phyloP scores from a whole-genome alignment of 2,888 invertebrate species.

The Chromoteleia sp. region DNA sequence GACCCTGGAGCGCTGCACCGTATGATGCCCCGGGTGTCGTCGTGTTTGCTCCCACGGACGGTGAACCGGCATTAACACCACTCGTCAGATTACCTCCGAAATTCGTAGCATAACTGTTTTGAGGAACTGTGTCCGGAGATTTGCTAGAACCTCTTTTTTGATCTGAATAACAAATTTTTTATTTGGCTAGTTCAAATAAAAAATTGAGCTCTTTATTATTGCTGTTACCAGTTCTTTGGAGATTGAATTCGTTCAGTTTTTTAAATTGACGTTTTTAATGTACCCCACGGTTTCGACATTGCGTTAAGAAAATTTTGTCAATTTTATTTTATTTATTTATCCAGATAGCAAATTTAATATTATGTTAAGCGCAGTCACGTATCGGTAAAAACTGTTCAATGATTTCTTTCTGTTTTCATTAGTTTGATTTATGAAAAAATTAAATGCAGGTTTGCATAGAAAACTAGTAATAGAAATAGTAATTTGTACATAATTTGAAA shows the following conservation, averaged over 20 bases:
- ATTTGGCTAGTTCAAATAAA: slow-evolving; percentile 58
- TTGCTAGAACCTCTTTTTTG: slow-evolving; percentile 90
- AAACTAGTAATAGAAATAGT: no score
- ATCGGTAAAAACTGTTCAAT: slow-evolving; percentile 30
- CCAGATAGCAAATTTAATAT: slow-evolving; percentile 41
- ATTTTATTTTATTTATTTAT: slow-evolving; percentile 27
- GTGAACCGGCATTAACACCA: slow-evolving; percentile 63
- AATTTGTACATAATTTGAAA: slow-evolving; percentile 11
- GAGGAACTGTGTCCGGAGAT: slow-evolving; percentile 89
- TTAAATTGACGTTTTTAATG: slow-evolving; percentile 32
- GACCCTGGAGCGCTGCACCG: slow-evolving; percentile 85
- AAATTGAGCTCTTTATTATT: slow-evolving; percentile 32
- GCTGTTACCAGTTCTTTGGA: slow-evolving; percentile 60
- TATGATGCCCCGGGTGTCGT: slow-evolving; percentile 49
- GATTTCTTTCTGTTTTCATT: background rate
- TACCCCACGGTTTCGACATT: slow-evolving; percentile 41
- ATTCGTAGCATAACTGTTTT: slow-evolving; percentile 93
- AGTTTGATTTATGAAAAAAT: slow-evolving; percentile 5
- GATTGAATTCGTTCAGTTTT: slow-evolving; percentile 40
- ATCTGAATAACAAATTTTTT: slow-evolving; percentile 85
- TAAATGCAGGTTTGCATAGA: no score
- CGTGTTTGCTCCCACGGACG: slow-evolving; percentile 67
- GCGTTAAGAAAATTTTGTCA: slow-evolving; percentile 50
- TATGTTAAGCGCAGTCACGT: slow-evolving; percentile 41
- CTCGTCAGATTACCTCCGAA: slow-evolving; percentile 90